Evolutionary conservation across 2,113 vertebrate species (phyloP), one percentile per base, ranked within the genome.

Genomic region (Ictidomys tridecemlineatus): DNA sequence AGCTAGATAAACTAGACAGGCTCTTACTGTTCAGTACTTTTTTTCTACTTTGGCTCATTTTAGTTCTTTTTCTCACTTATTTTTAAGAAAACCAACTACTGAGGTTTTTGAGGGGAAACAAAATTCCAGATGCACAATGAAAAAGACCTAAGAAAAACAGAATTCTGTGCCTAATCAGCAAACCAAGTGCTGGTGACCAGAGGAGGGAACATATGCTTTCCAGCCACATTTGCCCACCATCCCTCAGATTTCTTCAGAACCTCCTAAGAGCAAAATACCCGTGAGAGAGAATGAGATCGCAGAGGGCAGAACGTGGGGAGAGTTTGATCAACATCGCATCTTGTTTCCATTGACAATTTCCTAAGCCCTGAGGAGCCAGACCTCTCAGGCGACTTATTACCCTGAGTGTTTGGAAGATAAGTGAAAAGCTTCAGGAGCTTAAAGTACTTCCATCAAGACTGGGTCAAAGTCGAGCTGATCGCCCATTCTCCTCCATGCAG

Each of bases 31-130:
- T 82, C 61, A 61, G 39, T 51, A 42, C 18, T 26, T 65, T 58
- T 91, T 88, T 85, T 56, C 73, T 78, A 42, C 79, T 82, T 91
- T 65, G 42, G 28, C 20, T 91, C 83, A 72, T 72, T 95, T 93
- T 76, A 85, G 77, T 78, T 63, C 53, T 45, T 95, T 73, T 95
- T 73, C 45, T 89, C 48, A 42, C 8, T 84, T 78, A 56, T 11
- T 45, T 45, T 84, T 94, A 95, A 94, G 84, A 92, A 87, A 87
- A 85, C 30, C 37, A 37, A 37, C 53, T 51, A 69, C 5, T 8
- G 51, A 86, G 30, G 24, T 32, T 94, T 91, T 78, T 70, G 53
- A 94, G 26, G 39, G 18, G 20, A 87, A 84, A 91, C 20, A 16
- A 72, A 72, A 37, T 63, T 79, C 58, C 26, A 76, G 48, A 26